Evolutionary conservation across 2,888 invertebrate species (phyloP).

Genomic region (Coremacera marginata): DNA sequence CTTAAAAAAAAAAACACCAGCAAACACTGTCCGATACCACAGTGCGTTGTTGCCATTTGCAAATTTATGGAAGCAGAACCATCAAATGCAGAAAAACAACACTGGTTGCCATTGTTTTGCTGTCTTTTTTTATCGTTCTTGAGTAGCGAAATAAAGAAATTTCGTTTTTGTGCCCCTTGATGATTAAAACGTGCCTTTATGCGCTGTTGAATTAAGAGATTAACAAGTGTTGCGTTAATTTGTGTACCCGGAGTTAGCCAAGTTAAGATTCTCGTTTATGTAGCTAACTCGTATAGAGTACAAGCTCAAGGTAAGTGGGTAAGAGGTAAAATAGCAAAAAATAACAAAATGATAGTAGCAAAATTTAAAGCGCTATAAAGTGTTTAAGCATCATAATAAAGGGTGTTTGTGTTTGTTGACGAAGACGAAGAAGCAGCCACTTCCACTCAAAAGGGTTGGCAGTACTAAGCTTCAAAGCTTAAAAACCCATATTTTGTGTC

Average conservation of each 20-base stretch:
- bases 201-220: constrained; percentile 43
- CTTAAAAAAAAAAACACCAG: not conserved
- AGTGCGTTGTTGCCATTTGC: constrained; percentile 13
- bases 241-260: constrained; percentile 31
- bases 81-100: constrained; percentile 15
- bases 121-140: constrained; percentile 5
- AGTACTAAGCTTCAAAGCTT: not conserved
- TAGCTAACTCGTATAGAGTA: constrained; percentile 6
- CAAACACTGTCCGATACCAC: not conserved
- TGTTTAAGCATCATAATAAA: constrained; percentile 20
- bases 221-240: constrained; percentile 45
- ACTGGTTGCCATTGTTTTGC: constrained; percentile 13
- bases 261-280: not conserved
- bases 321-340: not conserved
- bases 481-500: not conserved
- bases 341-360: not conserved
- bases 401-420: constrained; percentile 12
- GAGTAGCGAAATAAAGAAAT: constrained; percentile 18
- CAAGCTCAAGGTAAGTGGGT: too few species aligned
- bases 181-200: constrained; percentile 36
- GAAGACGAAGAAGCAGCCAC: constrained; percentile 1
- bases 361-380: constrained; percentile 7
- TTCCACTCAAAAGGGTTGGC: not conserved
- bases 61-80: constrained; percentile 7
- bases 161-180: constrained; percentile 4